Percentiles rank a stretch among this genome's conserved stretches.
phyloP scores from a whole-genome alignment of 2,113 vertebrate genomes.

The Tyrannus savana region DNA sequence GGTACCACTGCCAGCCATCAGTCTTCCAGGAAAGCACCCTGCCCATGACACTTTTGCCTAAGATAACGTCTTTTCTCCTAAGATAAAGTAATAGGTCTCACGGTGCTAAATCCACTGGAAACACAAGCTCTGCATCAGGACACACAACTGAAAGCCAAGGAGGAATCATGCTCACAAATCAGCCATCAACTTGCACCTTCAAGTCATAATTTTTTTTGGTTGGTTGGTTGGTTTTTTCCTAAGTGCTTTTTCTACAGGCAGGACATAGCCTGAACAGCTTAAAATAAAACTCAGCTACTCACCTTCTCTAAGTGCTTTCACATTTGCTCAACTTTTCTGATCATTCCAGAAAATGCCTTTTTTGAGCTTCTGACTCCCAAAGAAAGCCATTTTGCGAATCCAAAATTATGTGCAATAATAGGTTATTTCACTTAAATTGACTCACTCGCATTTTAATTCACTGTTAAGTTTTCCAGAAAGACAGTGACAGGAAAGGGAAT shows the following conservation, averaged over 20 bases:
- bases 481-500: neutral
- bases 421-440: neutral
- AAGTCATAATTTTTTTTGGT: neutral
- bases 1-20: conserved; percentile 31
- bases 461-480: neutral
- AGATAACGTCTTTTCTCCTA: conserved; percentile 67
- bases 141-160: conserved; percentile 72
- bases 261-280: neutral
- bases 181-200: conserved; percentile 38
- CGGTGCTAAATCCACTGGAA: conserved; percentile 53
- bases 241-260: neutral
- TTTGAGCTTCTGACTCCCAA: neutral
- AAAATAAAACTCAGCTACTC: neutral
- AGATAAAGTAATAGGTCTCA: conserved; percentile 74
- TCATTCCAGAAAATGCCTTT: neutral
- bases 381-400: neutral
- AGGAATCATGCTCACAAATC: conserved; percentile 72
- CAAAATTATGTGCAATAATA: neutral
- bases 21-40: conserved; percentile 2
- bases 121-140: conserved; percentile 75
- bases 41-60: conserved; percentile 23
- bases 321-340: neutral
- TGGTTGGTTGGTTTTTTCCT: neutral
- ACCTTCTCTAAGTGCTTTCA: neutral
- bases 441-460: neutral